These are phyloP conservation scores for Campylomormyrus numenius DNA, from an alignment of 2,113 vertebrate species.

Conservation along the genomic window DNA sequence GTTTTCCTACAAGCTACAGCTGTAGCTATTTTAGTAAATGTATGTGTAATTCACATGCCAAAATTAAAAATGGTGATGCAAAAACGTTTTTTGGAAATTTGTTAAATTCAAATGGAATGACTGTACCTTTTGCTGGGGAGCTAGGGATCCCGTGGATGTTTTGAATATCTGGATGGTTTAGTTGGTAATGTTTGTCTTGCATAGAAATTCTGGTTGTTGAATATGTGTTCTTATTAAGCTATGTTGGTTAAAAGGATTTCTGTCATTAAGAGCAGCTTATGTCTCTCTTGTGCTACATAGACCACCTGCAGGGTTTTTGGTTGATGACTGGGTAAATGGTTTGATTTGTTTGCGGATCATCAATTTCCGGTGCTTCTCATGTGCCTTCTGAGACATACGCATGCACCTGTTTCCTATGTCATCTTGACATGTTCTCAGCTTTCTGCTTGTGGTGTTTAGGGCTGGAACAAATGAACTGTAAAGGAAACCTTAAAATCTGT, in stretches of 20 bases:
- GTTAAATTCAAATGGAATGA: background rate
- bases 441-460: background rate
- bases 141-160: background rate
- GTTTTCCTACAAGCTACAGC: background rate
- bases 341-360: background rate
- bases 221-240: background rate
- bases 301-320: background rate
- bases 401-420: background rate
- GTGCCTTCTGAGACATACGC: background rate
- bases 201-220: background rate
- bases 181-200: background rate
- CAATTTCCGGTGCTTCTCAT: background rate
- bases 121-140: background rate
- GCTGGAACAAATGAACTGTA: background rate
- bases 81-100: background rate
- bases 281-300: background rate
- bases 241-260: background rate
- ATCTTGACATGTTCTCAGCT: background rate
- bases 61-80: background rate
- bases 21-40: background rate
- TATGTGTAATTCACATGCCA: background rate
- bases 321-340: background rate
- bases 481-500: background rate
- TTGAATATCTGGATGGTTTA: background rate
- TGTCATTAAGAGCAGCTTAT: background rate